These are phyloP conservation scores for Podarcis muralis DNA, from an alignment of 2,113 vertebrate genomes.

Conservation along the genomic window DNA sequence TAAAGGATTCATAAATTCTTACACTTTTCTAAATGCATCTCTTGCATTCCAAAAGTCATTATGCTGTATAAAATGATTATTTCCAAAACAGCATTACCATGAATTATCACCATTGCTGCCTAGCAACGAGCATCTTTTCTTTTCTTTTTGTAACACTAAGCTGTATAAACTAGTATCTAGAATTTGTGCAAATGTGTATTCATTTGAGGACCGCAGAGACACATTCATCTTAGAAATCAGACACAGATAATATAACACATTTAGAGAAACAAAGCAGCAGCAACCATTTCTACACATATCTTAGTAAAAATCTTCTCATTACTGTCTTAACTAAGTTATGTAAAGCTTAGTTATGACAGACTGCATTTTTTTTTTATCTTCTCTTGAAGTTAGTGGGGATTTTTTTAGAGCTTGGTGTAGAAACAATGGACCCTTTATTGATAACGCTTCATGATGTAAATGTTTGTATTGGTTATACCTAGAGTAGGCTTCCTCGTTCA, in stretches of 20 bases:
- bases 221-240: constrained; percentile 71
- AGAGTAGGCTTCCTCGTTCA: neutral
- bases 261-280: constrained; percentile 49
- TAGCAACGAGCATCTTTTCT: constrained; percentile 78
- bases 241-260: constrained; percentile 55
- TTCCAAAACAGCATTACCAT: constrained; percentile 71
- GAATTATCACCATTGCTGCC: constrained; percentile 72
- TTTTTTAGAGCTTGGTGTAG: neutral
- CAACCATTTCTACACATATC: constrained; percentile 22
- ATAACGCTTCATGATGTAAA: neutral
- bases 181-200: constrained; percentile 73
- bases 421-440: neutral
- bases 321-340: constrained; percentile 17
- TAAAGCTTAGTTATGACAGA: constrained; percentile 28
- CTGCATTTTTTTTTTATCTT: constrained; percentile 18
- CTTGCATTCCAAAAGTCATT: constrained; percentile 61
- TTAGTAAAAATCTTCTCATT: constrained; percentile 31
- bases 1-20: constrained; percentile 30
- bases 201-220: constrained; percentile 65
- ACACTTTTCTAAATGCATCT: constrained; percentile 57
- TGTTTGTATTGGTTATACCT: neutral
- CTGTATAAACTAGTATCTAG: constrained; percentile 60
- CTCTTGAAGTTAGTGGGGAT: neutral
- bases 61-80: constrained; percentile 72
- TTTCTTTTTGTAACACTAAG: constrained; percentile 66